These are phyloP conservation scores for Enteromius paludinosus DNA, from an alignment of 2,797 vertebrate genomes.

Conservation along the genomic window DNA sequence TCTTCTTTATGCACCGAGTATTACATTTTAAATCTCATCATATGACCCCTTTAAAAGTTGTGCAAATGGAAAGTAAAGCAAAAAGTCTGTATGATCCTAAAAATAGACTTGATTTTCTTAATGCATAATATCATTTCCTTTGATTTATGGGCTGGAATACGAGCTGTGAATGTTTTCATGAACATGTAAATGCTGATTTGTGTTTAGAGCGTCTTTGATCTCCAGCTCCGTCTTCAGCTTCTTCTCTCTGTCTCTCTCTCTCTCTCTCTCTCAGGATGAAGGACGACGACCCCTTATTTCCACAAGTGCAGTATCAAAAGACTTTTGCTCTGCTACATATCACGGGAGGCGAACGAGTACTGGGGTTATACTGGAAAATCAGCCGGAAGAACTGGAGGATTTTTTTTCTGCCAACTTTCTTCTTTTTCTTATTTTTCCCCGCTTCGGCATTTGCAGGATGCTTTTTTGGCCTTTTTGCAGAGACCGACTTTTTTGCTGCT, in stretches of 20 bases:
- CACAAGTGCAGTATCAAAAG: conserved; percentile 83
- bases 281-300: conserved; percentile 86
- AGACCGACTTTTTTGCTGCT: conserved; percentile 86
- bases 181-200: not conserved
- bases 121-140: not conserved
- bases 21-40: too few relatives aligned
- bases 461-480: conserved; percentile 74
- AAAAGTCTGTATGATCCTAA: not conserved
- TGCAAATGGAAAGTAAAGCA: not conserved
- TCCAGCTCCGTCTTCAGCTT: conserved; percentile 12
- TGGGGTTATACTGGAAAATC: conserved; percentile 80
- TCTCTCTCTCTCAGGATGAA: conserved; percentile 83
- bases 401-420: conserved; percentile 55
- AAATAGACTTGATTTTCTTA: not conserved
- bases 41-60: not conserved
- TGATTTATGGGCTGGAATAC: not conserved
- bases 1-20: too few relatives aligned
- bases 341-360: conserved; percentile 83
- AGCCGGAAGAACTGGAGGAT: conserved; percentile 63
- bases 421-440: conserved; percentile 65
- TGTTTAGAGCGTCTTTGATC: not conserved
- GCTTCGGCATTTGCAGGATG: conserved; percentile 78
- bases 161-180: not conserved
- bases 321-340: conserved; percentile 92
- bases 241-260: conserved; percentile 49